These are phyloP conservation scores for Balanococcus diminutus DNA, from an alignment of 2,888 invertebrate species.

Conservation along the genomic window DNA sequence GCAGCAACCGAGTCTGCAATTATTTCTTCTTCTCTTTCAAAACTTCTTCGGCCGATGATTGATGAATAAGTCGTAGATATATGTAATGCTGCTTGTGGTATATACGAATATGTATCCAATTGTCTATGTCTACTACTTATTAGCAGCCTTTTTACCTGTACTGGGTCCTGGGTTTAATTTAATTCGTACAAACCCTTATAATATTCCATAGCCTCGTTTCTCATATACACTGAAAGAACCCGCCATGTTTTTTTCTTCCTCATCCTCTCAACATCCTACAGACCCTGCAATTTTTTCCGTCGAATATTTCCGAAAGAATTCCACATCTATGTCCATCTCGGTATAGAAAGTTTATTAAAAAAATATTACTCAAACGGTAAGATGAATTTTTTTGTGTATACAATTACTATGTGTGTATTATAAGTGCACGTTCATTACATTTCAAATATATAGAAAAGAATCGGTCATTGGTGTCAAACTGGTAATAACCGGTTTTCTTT, in stretches of 20 bases:
- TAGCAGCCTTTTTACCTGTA: too few relatives aligned
- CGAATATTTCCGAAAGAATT: too few relatives aligned
- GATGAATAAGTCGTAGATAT: slow-evolving; percentile 49
- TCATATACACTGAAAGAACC: too few relatives aligned
- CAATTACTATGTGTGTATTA: not conserved
- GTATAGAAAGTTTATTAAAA: not conserved
- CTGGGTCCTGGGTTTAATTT: not conserved
- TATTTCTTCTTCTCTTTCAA: slow-evolving; percentile 35
- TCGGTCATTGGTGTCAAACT: slow-evolving; percentile 52
- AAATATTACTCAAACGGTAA: not conserved
- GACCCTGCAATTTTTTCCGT: too few relatives aligned
- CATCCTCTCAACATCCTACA: too few relatives aligned
- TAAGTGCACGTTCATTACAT: slow-evolving; percentile 48
- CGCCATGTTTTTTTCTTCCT: too few relatives aligned
- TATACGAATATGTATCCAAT: not conserved
- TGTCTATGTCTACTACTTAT: not conserved
- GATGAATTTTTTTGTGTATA: not conserved
- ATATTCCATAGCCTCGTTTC: too few relatives aligned
- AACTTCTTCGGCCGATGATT: slow-evolving; percentile 51
- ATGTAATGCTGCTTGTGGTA: slow-evolving; percentile 40
- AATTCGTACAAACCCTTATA: too few relatives aligned
- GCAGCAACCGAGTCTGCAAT: slow-evolving; percentile 52
- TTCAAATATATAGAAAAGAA: slow-evolving; percentile 45
- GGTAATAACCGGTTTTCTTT: slow-evolving; percentile 50
- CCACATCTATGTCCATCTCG: not conserved